Conservation (phyloP, 2,113 vertebrate species). For the Podilymbus podiceps region DNA sequence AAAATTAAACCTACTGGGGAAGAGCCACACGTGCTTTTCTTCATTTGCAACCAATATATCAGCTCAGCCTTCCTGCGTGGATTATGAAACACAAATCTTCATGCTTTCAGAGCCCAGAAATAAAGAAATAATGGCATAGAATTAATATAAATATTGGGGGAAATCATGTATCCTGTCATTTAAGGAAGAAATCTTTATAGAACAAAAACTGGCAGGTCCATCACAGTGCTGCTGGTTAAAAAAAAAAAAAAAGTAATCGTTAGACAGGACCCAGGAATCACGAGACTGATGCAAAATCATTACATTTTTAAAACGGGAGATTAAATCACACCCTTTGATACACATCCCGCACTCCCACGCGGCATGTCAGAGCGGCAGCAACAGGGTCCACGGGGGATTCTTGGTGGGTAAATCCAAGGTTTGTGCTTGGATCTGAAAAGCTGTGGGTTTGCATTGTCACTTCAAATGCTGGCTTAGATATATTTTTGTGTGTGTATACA, state of each 20-base stretch:
- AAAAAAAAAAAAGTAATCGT: background rate
- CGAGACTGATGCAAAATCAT: background rate
- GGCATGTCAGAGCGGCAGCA: background rate
- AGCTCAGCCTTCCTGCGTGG: conserved; percentile 24
- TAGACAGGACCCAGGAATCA: background rate
- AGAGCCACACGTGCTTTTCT: conserved; percentile 49
- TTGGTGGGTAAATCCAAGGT: background rate
- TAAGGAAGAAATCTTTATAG: conserved; percentile 25
- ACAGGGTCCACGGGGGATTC: accelerated
- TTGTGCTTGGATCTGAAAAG: background rate
- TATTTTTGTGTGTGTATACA: accelerated
- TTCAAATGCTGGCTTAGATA: background rate
- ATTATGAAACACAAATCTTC: conserved; percentile 44
- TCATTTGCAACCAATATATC: conserved; percentile 61
- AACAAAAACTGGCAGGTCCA: background rate
- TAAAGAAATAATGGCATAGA: conserved; percentile 35
- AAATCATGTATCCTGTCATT: background rate
- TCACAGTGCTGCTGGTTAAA: accelerated
- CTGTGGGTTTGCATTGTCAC: background rate
- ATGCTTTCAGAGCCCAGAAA: conserved; percentile 20
- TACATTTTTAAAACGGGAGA: background rate
- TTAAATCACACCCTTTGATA: background rate
- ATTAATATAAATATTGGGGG: conserved; percentile 44
- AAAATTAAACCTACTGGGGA: conserved; percentile 48
- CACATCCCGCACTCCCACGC: accelerated